Evolutionary conservation across 2,113 vertebrate species (phyloP).

Genomic region (Engraulis encrasicolus): DNA sequence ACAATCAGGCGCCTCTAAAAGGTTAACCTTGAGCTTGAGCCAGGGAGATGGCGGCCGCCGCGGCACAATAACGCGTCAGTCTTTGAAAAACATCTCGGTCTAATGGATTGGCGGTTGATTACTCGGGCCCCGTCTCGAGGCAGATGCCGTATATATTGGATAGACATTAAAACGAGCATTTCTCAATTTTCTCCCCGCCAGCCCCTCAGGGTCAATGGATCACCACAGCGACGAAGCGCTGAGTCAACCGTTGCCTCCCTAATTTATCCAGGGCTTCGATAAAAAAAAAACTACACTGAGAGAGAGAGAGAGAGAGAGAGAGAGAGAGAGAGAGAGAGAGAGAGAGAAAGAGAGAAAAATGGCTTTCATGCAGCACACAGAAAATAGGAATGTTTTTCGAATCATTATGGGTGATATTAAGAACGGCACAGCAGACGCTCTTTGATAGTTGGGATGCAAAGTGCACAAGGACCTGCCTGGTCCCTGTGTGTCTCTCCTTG

Average conservation of each 20-base stretch:
- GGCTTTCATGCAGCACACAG: slow-evolving; percentile 50
- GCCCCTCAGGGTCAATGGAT: slow-evolving; percentile 91
- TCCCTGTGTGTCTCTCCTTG: neutral
- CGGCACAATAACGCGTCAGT: slow-evolving; percentile 87
- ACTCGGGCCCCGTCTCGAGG: slow-evolving; percentile 83
- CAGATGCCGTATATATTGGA: slow-evolving; percentile 94
- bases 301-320: too few relatives aligned
- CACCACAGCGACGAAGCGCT: slow-evolving; percentile 85
- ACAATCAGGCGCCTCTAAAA: slow-evolving; percentile 82
- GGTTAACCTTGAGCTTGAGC: slow-evolving; percentile 88
- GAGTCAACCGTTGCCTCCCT: slow-evolving; percentile 85
- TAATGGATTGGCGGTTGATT: slow-evolving; percentile 94
- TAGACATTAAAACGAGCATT: slow-evolving; percentile 94
- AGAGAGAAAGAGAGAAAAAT: slow-evolving; percentile 54
- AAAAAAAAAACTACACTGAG: too few relatives aligned
- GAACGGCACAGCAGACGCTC: neutral
- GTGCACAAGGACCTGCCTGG: neutral
- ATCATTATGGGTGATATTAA: slow-evolving; percentile 4
- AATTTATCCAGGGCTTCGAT: slow-evolving; percentile 76
- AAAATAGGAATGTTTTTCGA: slow-evolving; percentile 26
- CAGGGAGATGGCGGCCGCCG: slow-evolving; percentile 75
- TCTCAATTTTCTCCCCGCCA: slow-evolving; percentile 87
- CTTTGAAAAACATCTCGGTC: slow-evolving; percentile 82
- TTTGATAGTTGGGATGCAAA: slow-evolving; percentile 25
- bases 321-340: too few relatives aligned